Conservation (phyloP, 2,888 invertebrate genomes). For the Mesopsocus fuscifrons region DNA sequence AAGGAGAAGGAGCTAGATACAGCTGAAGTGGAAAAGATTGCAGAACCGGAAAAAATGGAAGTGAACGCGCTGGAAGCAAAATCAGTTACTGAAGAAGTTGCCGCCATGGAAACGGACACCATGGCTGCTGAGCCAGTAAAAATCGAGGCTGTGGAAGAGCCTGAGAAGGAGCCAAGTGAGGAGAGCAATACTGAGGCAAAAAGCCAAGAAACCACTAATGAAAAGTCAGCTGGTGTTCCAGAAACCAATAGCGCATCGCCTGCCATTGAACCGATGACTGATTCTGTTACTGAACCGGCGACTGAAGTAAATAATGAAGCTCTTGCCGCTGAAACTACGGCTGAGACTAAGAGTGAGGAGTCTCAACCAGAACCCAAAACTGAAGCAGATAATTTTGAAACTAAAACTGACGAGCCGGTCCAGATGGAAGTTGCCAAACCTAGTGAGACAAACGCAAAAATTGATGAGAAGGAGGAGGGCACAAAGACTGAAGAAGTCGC, state of each 20-base stretch:
- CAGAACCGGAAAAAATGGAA: constrained; percentile 19
- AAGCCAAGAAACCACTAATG: constrained; percentile 11
- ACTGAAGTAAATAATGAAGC: too few species aligned
- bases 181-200: constrained; percentile 11
- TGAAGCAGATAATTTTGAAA: constrained; percentile 6
- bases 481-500: constrained; percentile 14
- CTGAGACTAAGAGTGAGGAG: constrained; percentile 13
- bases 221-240: constrained; percentile 11
- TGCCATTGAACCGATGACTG: too few species aligned
- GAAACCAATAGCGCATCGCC: too few species aligned
- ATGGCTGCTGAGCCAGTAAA: constrained; percentile 17
- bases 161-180: constrained; percentile 8
- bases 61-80: constrained; percentile 20
- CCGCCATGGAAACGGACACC: constrained; percentile 18
- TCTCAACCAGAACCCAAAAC: constrained; percentile 8
- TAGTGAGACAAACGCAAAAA: too few species aligned
- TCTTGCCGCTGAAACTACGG: too few species aligned
- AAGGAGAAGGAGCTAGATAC: constrained; percentile 19
- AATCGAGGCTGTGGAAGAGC: constrained; percentile 14
- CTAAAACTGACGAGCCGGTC: neutral
- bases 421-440: too few species aligned
- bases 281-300: too few species aligned
- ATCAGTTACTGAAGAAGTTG: constrained; percentile 19
- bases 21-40: constrained; percentile 9
- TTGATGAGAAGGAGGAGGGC: constrained; percentile 14